These are phyloP conservation scores for Buceros bicornis DNA, from an alignment of 2,797 vertebrate genomes.

Conservation along the genomic window DNA sequence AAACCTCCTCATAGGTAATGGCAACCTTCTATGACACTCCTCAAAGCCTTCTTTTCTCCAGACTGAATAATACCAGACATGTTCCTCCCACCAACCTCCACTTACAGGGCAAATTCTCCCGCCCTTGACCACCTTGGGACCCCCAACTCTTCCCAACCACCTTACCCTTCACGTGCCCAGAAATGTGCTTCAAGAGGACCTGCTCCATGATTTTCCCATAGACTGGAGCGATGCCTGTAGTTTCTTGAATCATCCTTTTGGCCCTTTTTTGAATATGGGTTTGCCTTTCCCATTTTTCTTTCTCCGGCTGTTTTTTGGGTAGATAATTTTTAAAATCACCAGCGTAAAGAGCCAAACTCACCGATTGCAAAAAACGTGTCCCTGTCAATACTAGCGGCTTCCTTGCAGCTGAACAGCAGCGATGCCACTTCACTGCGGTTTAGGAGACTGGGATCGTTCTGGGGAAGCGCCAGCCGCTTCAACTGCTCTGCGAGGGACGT, in stretches of 20 bases:
- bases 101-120: neutral
- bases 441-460: constrained; percentile 86
- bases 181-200: fast-evolving
- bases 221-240: fast-evolving
- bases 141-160: neutral
- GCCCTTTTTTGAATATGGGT: fast-evolving
- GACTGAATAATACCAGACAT: neutral
- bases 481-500: constrained; percentile 94
- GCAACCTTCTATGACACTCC: neutral
- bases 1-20: neutral
- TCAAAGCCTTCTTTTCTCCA: neutral
- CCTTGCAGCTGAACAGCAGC: constrained; percentile 90
- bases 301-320: fast-evolving
- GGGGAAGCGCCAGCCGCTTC: constrained; percentile 91
- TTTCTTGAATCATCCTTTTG: fast-evolving
- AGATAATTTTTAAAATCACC: fast-evolving
- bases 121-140: neutral
- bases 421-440: constrained; percentile 84
- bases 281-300: too few relatives aligned
- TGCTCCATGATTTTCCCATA: fast-evolving
- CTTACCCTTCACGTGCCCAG: fast-evolving
- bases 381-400: constrained; percentile 89
- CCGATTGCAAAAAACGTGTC: constrained; percentile 93
- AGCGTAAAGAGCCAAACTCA: constrained; percentile 59
- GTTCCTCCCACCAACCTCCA: neutral